phyloP scores from a whole-genome alignment of 1,140 invertebrate species.

The Ostrea edulis region DNA sequence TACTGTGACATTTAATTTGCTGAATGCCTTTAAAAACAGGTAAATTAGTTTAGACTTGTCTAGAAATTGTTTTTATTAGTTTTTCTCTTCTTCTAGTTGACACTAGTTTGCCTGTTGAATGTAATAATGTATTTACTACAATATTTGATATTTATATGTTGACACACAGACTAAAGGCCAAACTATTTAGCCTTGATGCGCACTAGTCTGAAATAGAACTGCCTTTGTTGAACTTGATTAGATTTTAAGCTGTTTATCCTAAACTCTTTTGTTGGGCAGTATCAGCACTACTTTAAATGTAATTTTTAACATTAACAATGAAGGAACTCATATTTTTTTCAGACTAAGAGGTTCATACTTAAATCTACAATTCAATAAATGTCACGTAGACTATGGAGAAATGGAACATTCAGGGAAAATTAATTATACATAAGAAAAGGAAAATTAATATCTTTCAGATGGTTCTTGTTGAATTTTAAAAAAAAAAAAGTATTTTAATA shows the following conservation, averaged over 20 bases:
- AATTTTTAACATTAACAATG: neutral
- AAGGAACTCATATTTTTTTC: neutral
- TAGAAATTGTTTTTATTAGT: neutral
- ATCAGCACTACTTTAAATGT: constrained; percentile 13
- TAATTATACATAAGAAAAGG: no score
- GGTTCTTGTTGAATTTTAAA: no score
- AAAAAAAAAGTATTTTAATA: no score
- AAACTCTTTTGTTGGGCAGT: neutral
- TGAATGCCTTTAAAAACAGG: no score
- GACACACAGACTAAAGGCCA: constrained; percentile 27
- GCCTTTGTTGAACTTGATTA: neutral
- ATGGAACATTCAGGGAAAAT: neutral
- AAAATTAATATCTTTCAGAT: no score
- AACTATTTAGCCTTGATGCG: neutral
- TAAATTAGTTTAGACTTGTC: neutral
- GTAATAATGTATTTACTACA: neutral
- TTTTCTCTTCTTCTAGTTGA: neutral
- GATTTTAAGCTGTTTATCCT: constrained; percentile 29
- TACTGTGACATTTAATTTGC: no score
- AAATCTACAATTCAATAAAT: neutral
- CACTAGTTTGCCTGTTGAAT: neutral
- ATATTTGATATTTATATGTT: neutral
- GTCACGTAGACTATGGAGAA: neutral
- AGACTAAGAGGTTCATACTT: constrained; percentile 18
- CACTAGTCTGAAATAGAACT: neutral